A percentile compares a stretch with the other conserved stretches of the same genome.
phyloP scores from a whole-genome alignment of 35 echinoderm and acorn worm species.

The Heliocidaris tuberculata region DNA sequence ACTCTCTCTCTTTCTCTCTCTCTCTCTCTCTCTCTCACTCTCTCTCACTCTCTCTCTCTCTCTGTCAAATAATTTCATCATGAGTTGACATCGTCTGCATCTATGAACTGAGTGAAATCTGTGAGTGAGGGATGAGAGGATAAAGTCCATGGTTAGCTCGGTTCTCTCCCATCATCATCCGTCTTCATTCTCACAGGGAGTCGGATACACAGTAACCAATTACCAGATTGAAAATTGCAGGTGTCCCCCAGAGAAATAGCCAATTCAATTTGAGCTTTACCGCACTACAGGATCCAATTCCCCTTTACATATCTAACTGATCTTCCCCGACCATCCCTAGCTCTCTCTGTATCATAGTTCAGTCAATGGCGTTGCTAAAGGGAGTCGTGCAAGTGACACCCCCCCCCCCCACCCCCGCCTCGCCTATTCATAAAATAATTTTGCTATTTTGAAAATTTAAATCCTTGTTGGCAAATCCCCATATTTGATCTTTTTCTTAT shows the following conservation, averaged over 20 bases:
- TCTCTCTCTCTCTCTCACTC: not conserved
- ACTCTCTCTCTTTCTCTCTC: not conserved
- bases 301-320: not conserved
- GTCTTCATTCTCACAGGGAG: not conserved
- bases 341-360: not conserved
- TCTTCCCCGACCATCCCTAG: not conserved
- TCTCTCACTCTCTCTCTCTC: not conserved
- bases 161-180: not conserved
- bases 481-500: no score
- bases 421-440: no score
- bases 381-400: not conserved
- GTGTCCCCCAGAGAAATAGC: not conserved
- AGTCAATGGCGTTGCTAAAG: not conserved
- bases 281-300: not conserved
- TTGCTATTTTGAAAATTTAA: no score
- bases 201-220: not conserved
- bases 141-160: not conserved
- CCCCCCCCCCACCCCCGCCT: no score
- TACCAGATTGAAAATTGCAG: slow-evolving; percentile 7
- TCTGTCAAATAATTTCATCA: not conserved
- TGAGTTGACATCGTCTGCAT: not conserved
- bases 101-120: not conserved
- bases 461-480: no score
- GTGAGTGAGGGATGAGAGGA: no score
- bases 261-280: not conserved